phyloP scores from a whole-genome alignment of 2,888 invertebrate genomes.

The Empis stercorea region DNA sequence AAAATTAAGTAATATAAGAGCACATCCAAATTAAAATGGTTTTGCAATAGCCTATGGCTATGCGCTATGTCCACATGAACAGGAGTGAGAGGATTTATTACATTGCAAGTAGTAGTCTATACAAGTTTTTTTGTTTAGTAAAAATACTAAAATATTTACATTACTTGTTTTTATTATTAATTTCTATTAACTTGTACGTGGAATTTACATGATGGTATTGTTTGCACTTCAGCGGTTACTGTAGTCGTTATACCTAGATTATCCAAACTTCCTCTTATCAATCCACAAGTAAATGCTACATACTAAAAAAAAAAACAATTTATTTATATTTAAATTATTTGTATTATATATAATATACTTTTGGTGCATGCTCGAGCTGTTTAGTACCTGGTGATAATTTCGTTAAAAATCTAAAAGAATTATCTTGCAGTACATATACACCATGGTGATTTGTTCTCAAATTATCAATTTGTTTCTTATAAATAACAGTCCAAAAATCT shows the following conservation, averaged over 20 bases:
- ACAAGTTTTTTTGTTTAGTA: too few species aligned
- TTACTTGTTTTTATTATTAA: constrained; percentile 25
- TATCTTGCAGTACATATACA: constrained; percentile 94
- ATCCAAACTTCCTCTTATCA: constrained; percentile 86
- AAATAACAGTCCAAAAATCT: constrained; percentile 96
- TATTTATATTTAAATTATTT: background rate
- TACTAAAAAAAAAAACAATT: constrained; percentile 44
- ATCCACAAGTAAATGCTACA: constrained; percentile 90
- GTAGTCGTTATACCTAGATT: constrained; percentile 88
- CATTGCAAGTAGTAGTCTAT: too few species aligned
- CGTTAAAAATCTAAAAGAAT: constrained; percentile 79
- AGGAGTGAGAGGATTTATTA: too few species aligned
- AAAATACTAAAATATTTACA: too few species aligned
- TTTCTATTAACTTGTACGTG: constrained; percentile 75
- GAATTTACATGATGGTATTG: constrained; percentile 86
- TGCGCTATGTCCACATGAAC: too few species aligned
- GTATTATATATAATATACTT: constrained; percentile 37
- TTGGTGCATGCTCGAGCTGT: constrained; percentile 81
- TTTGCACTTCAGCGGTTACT: constrained; percentile 88
- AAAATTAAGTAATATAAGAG: too few species aligned
- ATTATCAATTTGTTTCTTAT: constrained; percentile 97
- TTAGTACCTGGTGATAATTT: constrained; percentile 81
- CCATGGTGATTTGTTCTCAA: constrained; percentile 92
- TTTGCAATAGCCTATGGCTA: too few species aligned
- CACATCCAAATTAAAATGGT: too few species aligned